Evolutionary conservation across 2,797 vertebrate species (phyloP), one percentile per base, ranked within the genome.

Genomic region (Acanthis flammea): DNA sequence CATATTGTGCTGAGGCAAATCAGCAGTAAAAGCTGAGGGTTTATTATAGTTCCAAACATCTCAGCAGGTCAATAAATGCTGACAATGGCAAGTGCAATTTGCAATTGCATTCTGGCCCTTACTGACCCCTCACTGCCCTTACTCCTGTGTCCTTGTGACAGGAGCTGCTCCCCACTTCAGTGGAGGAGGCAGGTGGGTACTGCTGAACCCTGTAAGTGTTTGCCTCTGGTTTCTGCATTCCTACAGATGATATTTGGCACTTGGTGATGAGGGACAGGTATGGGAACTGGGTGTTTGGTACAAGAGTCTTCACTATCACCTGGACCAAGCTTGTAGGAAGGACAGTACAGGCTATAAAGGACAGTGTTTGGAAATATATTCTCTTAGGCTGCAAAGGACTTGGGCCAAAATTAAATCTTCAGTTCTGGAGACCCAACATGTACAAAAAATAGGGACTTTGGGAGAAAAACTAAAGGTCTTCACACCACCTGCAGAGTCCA

Each of bases 51-150:
- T 90, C 58, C 88, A 92, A 65, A 86, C 74, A 72, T 62, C 86
- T 91, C 70, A 83, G 57, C 75, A 72, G 62, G 39, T 62, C 85
- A 90, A 86, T 84, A 90, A 86, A 91, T 18, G 51, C 66, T 91
- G 85, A 91, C 87, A 94, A 83, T 31, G 54, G 58, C 65, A 88
- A 80, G 25, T n/a, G 18, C 18, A 86, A 77, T 67, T 74, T 88
- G 67, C 50, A 95, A 30, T 39, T 75, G 50, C 33, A 35, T 84
- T 83, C 76, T 66, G 87, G 72, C 78, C 65, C 45, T 45, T 68
- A 35, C 42, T 79, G 79, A 79, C 71, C 65, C 0, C 1, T 42
- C 2, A 2, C 42, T 89, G 70, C 48, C 41, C 57, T 55, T 35
- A 11, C 24, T 66, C 47, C 71, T 78, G 31, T 31, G 48, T 39